Percentiles rank a stretch among this genome's conserved stretches.
Conservation (phyloP, 2,113 vertebrate genomes). For the Phrynosoma platyrhinos region DNA sequence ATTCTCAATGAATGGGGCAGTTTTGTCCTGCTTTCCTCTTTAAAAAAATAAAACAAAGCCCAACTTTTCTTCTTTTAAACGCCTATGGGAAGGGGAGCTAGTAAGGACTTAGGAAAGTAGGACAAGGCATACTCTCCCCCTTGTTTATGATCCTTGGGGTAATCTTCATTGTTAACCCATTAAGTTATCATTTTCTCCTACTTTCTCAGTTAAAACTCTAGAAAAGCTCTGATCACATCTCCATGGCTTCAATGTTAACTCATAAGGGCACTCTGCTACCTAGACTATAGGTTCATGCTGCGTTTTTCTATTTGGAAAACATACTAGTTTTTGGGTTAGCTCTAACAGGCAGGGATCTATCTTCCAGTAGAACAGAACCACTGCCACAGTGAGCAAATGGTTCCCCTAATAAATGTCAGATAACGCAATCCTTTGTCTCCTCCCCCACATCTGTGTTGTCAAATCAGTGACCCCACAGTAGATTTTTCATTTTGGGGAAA, state of each 20-base stretch:
- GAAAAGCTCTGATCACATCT: not conserved
- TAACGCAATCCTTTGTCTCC: not conserved
- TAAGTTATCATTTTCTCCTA: not conserved
- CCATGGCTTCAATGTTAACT: not conserved
- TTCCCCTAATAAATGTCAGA: not conserved
- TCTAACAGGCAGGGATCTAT: not conserved
- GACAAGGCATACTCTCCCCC: not conserved
- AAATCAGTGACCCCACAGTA: too few species aligned
- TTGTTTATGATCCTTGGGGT: too few species aligned
- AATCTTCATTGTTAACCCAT: not conserved
- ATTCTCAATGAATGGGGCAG: too few species aligned
- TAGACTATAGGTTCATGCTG: not conserved
- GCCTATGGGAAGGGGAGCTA: not conserved
- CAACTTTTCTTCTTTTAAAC: not conserved
- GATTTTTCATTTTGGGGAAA: too few species aligned
- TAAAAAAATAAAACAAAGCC: not conserved
- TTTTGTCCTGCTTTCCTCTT: not conserved
- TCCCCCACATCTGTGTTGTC: too few species aligned
- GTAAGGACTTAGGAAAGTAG: not conserved
- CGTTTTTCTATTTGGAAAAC: not conserved
- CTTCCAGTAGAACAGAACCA: not conserved
- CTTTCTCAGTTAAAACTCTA: not conserved
- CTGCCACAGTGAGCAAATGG: not conserved
- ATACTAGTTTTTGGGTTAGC: not conserved
- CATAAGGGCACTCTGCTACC: not conserved